Base-by-base conservation (phyloP, 1,140 invertebrate species). In the Physella acuta region DNA sequence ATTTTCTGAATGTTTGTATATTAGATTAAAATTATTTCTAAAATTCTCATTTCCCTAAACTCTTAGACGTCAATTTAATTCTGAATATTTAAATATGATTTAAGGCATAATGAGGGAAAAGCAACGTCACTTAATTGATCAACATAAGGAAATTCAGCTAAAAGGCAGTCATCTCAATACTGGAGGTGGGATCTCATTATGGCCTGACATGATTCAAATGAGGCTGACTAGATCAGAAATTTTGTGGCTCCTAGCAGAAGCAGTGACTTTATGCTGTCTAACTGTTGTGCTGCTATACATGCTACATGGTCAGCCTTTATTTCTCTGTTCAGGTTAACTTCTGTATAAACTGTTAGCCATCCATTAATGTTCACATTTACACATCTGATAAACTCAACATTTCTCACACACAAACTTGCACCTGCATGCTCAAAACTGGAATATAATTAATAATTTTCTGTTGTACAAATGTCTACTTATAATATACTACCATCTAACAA, bases 141-240 rank as follows among this genome's bases (percentile, higher is more conserved):
- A 63, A 36, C 60, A 63, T 31, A 37, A 49, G 28, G 60, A 2
- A 24, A 63, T 63, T 28, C 37, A 24, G 0, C 36, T 44, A 37
- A 63, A 51, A 63, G 44, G 63, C 26, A 36, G 39, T 49, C 63
- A 65, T 33, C 26, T 65, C 3, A 20, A 34, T 30, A 36, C 51
- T 16, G 63, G 63, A 1, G 63, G 63, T 24, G 63, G 63, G 26
- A 39, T 65, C 1, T 53, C 63, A 28, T 28, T 65, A 33, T 65
- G 63, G 63, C 63, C 63, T 2, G 51, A 65, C n/a, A 65, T 65
- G 63, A 3, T 53, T 33, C n/a, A 30, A 24, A 53, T 65, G 44
- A 65, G 63, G 31, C 31, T 65, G 31, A 65, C 26, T 1, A 31
- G 14, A 14, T 31, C 26, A 11, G 63, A 65, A 16, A 33, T 65